Conservation (phyloP, 2,888 invertebrate species). For the Trachelus tabidus region DNA sequence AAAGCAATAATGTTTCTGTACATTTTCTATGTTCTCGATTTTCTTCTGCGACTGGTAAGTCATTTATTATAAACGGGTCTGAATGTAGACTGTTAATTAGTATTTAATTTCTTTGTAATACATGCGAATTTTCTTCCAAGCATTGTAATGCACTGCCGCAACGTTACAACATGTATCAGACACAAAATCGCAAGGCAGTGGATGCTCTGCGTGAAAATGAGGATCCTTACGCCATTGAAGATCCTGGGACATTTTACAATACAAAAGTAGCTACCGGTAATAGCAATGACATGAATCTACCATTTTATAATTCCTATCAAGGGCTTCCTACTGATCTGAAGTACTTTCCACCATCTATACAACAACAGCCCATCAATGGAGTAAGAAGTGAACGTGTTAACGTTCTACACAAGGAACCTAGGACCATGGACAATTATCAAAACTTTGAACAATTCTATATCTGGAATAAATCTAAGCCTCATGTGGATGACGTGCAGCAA, state of each 20-base stretch:
- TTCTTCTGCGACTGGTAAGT: constrained; percentile 25
- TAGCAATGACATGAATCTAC: background rate
- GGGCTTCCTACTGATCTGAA: background rate
- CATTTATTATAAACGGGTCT: background rate
- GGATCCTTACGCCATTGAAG: background rate
- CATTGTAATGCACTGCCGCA: constrained; percentile 17
- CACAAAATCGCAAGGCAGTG: background rate
- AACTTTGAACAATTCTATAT: background rate
- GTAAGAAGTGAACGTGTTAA: background rate
- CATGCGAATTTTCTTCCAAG: constrained; percentile 18
- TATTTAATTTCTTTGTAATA: background rate
- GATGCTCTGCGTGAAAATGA: background rate
- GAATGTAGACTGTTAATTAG: background rate
- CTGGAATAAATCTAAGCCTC: background rate
- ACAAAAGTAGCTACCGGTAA: background rate
- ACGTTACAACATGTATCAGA: background rate
- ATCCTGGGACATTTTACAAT: background rate
- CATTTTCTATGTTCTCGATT: constrained; percentile 18
- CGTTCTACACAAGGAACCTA: background rate
- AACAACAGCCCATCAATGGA: background rate
- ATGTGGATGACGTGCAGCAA: background rate
- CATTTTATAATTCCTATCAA: background rate
- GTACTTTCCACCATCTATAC: background rate
- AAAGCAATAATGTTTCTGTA: constrained; percentile 25
- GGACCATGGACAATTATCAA: background rate